Percentiles rank a stretch among this genome's conserved stretches.
Conservation (phyloP, 2,888 invertebrate genomes). For the Therioaphis trifolii region DNA sequence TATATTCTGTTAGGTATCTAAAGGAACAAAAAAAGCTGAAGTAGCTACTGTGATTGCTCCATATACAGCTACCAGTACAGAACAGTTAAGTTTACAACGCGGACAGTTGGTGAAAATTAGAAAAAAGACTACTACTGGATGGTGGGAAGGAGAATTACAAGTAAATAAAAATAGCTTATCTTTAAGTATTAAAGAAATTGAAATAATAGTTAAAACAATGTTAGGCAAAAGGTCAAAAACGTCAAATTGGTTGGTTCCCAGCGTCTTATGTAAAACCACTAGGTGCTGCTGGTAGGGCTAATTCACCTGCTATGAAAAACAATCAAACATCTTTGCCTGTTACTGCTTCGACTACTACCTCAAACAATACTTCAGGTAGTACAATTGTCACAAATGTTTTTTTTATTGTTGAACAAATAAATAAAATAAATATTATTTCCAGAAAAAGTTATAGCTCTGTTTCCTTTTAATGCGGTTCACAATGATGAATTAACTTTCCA, state of each 20-base stretch:
- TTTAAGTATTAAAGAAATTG: background rate
- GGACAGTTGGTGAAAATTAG: conserved; percentile 96
- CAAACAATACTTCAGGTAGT: conserved; percentile 26
- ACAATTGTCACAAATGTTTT: background rate
- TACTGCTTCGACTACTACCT: conserved; percentile 19
- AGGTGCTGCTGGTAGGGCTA: conserved; percentile 65
- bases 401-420: background rate
- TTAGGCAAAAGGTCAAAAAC: conserved; percentile 80
- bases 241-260: conserved; percentile 98
- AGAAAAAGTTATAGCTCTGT: conserved; percentile 92
- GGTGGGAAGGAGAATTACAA: conserved; percentile 99
- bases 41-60: conserved; percentile 94
- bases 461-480: conserved; percentile 93
- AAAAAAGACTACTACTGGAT: conserved; percentile 95
- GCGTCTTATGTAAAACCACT: conserved; percentile 92
- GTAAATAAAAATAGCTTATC: conserved; percentile 69
- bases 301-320: conserved; percentile 55
- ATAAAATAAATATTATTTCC: conserved; percentile 61
- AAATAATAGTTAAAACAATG: background rate
- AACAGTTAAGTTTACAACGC: conserved; percentile 88
- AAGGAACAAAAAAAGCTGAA: conserved; percentile 82
- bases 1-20: conserved; percentile 70
- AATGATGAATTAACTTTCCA: conserved; percentile 94
- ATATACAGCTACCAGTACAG: conserved; percentile 90
- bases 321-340: conserved; percentile 33